phyloP scores from a whole-genome alignment of 2,113 vertebrate species.

The Grantiella picta region DNA sequence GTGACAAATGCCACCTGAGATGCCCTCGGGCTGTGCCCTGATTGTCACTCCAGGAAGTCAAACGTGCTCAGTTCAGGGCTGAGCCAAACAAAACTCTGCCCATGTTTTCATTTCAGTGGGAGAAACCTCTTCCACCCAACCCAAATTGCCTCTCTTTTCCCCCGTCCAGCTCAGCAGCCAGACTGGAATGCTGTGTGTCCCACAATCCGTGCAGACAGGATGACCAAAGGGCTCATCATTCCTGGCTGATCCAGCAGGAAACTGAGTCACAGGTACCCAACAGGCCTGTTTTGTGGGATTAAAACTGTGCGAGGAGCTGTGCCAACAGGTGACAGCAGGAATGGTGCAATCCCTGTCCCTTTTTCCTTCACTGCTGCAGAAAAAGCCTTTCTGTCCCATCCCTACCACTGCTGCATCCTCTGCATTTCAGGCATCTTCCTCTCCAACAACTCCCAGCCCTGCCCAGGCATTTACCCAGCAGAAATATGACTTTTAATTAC shows the following conservation, averaged over 20 bases:
- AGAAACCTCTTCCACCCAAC: background rate
- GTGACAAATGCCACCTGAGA: background rate
- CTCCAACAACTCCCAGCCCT: background rate
- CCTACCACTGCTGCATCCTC: background rate
- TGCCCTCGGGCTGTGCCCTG: background rate
- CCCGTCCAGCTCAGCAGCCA: background rate
- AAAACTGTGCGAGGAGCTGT: background rate
- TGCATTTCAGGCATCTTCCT: background rate
- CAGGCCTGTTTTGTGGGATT: background rate
- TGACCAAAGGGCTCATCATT: background rate
- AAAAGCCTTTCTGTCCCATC: background rate
- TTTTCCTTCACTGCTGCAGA: background rate
- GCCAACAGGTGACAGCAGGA: background rate
- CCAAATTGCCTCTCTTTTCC: background rate
- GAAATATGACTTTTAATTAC: slow-evolving; percentile 60
- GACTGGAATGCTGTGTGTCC: fast-evolving
- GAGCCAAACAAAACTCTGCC: background rate
- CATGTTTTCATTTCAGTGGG: background rate
- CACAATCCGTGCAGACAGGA: background rate
- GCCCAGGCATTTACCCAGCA: slow-evolving; percentile 29
- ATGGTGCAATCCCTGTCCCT: background rate
- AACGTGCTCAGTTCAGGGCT: background rate
- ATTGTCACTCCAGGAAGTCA: background rate
- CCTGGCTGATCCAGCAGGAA: background rate
- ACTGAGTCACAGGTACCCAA: background rate